A percentile compares a stretch with the other conserved stretches of the same genome.
Conservation (phyloP, 2,888 invertebrate genomes). For the Zootermopsis nevadensis region DNA sequence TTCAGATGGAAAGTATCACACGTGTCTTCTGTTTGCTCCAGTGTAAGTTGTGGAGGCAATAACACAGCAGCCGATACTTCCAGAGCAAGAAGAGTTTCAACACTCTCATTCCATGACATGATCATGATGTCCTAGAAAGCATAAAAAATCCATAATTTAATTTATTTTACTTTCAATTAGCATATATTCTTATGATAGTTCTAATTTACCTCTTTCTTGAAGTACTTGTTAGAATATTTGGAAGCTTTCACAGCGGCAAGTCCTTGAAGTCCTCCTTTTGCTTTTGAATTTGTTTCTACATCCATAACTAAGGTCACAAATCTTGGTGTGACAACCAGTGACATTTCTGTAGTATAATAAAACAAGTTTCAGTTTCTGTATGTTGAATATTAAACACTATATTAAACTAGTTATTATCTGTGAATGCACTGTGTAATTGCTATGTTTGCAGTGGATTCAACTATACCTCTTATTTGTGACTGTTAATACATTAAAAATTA, state of each 20-base stretch:
- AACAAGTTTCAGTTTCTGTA: too few relatives aligned
- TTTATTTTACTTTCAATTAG: background rate
- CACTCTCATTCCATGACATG: constrained; percentile 64
- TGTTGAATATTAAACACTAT: too few relatives aligned
- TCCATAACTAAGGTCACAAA: constrained; percentile 42
- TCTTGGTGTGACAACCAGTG: constrained; percentile 25
- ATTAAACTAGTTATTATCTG: too few relatives aligned
- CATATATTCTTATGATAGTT: background rate
- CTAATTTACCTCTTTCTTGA: constrained; percentile 27
- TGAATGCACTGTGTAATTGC: too few relatives aligned
- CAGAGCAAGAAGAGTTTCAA: constrained; percentile 64
- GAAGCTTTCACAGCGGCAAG: constrained; percentile 24
- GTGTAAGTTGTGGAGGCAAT: constrained; percentile 64
- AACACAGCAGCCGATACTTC: constrained; percentile 68
- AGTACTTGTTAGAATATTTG: background rate
- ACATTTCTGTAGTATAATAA: background rate
- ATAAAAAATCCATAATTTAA: background rate
- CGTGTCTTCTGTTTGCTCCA: background rate
- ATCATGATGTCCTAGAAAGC: constrained; percentile 58
- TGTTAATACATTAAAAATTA: too few relatives aligned
- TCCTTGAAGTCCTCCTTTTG: constrained; percentile 42
- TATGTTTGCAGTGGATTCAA: too few relatives aligned
- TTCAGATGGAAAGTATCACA: background rate
- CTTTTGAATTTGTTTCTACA: constrained; percentile 7
- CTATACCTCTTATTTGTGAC: too few relatives aligned